Conservation (phyloP, 2,113 vertebrate genomes). For the Arothron firmamentum region DNA sequence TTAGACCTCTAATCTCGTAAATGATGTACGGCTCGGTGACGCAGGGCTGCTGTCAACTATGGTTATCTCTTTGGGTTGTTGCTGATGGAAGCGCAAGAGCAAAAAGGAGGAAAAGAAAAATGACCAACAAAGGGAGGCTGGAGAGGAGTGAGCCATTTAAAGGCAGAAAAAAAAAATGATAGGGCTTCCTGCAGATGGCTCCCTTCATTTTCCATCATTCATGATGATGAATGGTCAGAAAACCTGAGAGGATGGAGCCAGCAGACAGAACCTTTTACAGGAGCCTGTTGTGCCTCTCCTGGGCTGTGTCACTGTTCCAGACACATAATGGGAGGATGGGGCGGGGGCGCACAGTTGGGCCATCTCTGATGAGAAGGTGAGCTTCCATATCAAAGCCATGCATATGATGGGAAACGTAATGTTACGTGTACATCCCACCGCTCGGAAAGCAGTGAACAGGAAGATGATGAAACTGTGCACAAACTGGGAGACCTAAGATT, state of each 20-base stretch:
- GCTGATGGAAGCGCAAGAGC: constrained; percentile 21
- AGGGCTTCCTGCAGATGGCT: constrained; percentile 38
- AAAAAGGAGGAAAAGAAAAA: constrained; percentile 23
- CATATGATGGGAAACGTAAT: not conserved
- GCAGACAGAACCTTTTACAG: not conserved
- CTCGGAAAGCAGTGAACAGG: not conserved
- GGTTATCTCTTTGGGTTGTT: constrained; percentile 34
- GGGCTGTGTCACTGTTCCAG: too few relatives aligned
- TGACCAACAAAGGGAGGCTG: constrained; percentile 16
- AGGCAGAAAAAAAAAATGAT: constrained; percentile 12
- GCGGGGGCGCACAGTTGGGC: not conserved
- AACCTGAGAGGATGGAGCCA: not conserved
- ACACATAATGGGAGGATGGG: not conserved
- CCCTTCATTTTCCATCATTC: constrained; percentile 26
- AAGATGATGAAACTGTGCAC: not conserved
- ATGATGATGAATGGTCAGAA: constrained; percentile 38
- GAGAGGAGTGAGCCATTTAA: constrained; percentile 23
- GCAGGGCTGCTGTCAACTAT: constrained; percentile 58
- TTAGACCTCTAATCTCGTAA: constrained; percentile 58
- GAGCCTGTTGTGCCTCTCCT: not conserved
- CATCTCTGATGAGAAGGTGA: not conserved
- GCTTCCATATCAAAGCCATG: not conserved
- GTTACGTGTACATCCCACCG: too few relatives aligned
- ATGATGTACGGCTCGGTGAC: constrained; percentile 43
- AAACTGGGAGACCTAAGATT: not conserved